Base-by-base conservation (phyloP, 2,797 vertebrate species). In the Paratrypauchen microcephalus region DNA sequence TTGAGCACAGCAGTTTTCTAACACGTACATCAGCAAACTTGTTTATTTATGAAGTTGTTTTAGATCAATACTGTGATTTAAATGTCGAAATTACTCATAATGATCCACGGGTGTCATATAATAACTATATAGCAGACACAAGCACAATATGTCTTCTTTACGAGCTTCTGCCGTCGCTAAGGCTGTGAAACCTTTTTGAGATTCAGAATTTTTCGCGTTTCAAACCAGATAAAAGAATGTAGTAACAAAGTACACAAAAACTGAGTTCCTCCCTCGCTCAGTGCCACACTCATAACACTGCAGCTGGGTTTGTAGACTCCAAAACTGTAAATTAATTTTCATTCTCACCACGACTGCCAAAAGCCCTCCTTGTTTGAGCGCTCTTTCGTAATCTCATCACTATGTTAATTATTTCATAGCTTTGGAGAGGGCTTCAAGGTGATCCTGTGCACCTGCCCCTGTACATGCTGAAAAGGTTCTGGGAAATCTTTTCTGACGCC, bases 401-500 rank as follows among this genome's bases (percentile, higher is more conserved):
- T 21, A 8, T 56, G 0, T 23, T 21, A 26, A 13, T n/a, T 59
- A 66, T 67, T 16, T n/a, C 15, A 8, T 45, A 19, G 45, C 19
- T 59, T 26, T 47, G 24, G 41, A 18, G 39, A 23, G 13, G 21
- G 45, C 66, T 59, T 66, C 54, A 52, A 68, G 41, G 65, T 65
- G 61, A 21, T 48, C 19, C 8, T 32, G 54, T 50, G 30, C 67
- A 66, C 73, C 58, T 62, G 69, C 75, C 62, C 6, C 63, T 2
- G 45, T 18, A 56, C 60, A 57, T 66, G 65, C 12, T 32, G 61
- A 59, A 5, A 5, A 5, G 67, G 16, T 60, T 47, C 30, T 59
- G 58, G 3, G 12, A 32, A 18, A 24, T 75, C 75, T 81, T 78
- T 86, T 81, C 71, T 64, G 74, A 78, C 55, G 52, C 69, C 28